Conservation (phyloP, 2,888 invertebrate genomes). For the Antheraea assamensis region DNA sequence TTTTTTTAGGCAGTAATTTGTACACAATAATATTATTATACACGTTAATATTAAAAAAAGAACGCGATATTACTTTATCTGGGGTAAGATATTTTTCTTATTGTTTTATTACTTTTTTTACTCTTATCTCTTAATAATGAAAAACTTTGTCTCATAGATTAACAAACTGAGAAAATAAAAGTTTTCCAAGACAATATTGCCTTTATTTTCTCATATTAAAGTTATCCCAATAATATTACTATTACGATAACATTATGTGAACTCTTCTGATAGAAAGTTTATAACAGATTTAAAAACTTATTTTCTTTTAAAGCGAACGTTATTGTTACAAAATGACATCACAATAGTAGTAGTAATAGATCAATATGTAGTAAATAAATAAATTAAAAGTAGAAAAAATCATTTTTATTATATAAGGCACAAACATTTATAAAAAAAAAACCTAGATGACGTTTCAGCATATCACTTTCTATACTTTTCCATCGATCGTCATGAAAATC, state of each 20-base stretch:
- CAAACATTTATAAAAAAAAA: too few species aligned
- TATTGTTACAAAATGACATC: too few species aligned
- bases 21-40: background rate
- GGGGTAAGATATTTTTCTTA: background rate
- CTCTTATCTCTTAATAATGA: background rate
- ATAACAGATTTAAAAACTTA: too few species aligned
- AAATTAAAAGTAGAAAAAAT: too few species aligned
- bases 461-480: too few species aligned
- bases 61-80: background rate
- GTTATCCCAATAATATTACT: background rate
- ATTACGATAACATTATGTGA: background rate
- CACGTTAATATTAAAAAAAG: background rate
- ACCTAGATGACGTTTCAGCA: too few species aligned
- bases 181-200: background rate
- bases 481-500: too few species aligned
- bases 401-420: too few species aligned
- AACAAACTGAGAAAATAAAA: background rate
- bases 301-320: too few species aligned
- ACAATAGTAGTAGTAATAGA: too few species aligned
- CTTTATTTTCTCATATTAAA: background rate
- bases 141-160: background rate
- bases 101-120: background rate
- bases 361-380: too few species aligned
- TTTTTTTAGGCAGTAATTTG: constrained; percentile 7
- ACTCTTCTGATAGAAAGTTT: background rate